Evolutionary conservation across 2,113 vertebrate genomes (phyloP).

Genomic region (Python bivittatus): DNA sequence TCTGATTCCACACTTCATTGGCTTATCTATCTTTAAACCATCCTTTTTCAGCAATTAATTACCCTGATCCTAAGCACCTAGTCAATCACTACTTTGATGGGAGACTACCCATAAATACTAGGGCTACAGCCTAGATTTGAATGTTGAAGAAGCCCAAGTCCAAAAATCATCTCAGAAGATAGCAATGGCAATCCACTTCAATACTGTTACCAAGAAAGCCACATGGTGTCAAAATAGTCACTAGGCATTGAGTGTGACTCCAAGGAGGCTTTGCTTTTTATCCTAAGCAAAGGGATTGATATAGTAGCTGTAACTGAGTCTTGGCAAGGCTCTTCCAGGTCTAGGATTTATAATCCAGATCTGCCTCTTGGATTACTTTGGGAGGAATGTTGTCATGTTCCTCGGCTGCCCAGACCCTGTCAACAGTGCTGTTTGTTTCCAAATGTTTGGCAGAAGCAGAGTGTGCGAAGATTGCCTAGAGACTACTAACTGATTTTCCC

Average conservation of each 20-base stretch:
- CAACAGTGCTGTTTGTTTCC: background rate
- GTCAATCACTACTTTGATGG: background rate
- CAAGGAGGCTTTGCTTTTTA: background rate
- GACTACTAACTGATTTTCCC: background rate
- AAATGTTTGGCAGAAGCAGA: background rate
- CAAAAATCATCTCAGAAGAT: background rate
- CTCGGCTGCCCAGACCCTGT: background rate
- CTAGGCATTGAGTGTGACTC: background rate
- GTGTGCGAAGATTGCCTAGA: background rate
- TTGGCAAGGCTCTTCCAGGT: background rate
- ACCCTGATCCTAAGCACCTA: background rate
- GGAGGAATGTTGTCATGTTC: conserved; percentile 1
- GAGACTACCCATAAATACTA: background rate
- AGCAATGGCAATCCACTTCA: background rate
- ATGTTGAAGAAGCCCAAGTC: background rate
- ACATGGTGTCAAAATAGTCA: background rate
- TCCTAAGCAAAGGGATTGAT: background rate
- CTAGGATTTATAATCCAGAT: background rate
- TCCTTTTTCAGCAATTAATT: background rate
- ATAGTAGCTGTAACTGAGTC: background rate
- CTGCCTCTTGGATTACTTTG: background rate
- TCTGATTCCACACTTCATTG: background rate
- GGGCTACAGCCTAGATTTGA: background rate
- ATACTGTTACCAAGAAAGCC: background rate
- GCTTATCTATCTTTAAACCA: background rate